Base-by-base conservation (phyloP, 1,140 invertebrate genomes). In the Heliconius congener region DNA sequence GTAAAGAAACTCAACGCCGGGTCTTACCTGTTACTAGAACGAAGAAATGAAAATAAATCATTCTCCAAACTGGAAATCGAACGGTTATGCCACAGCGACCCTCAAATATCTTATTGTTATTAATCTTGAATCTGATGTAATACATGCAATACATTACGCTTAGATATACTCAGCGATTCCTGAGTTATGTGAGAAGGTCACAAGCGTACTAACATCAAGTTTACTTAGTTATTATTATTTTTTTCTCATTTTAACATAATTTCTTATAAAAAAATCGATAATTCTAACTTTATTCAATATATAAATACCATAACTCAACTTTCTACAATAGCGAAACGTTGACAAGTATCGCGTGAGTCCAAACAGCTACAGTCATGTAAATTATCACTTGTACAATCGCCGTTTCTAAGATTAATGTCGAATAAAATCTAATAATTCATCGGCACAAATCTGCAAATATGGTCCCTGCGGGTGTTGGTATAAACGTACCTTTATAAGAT, bases 301-400 rank as follows among this genome's bases (percentile, higher is more conserved):
- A 66, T 73, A 50, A 73, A 73, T 50, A 76, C n/a, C 13, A 70
- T 76, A 76, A 76, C 2, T 76, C 57, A 66, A 46, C 9, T 70
- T 42, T 70, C 34, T 70, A 76, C 74, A 76, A 76, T 76, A 76
- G 72, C 72, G n/a, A 2, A 52, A 73, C n/a, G 72, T 30, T 73
- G 46, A 73, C 39, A 73, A 50, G 34, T 74, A 80, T 82, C 76
- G 84, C 82, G 82, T 86, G 84, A 80, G 79, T 80, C 73, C 30
- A 79, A 79, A 79, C 76, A 73, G 76, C 81, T 80, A 73, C 71
- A 72, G 71, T 72, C 37, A 80, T 80, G 74, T 76, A 80, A 76
- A 80, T 76, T 79, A 76, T 79, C 71, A 72, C 71, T 72, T 72
- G 71, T 72, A 72, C 34, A 72, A 72, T 72, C 71, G 19, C 19